phyloP scores from a whole-genome alignment of 2,113 vertebrate genomes.

The Orientallactaga bullata region DNA sequence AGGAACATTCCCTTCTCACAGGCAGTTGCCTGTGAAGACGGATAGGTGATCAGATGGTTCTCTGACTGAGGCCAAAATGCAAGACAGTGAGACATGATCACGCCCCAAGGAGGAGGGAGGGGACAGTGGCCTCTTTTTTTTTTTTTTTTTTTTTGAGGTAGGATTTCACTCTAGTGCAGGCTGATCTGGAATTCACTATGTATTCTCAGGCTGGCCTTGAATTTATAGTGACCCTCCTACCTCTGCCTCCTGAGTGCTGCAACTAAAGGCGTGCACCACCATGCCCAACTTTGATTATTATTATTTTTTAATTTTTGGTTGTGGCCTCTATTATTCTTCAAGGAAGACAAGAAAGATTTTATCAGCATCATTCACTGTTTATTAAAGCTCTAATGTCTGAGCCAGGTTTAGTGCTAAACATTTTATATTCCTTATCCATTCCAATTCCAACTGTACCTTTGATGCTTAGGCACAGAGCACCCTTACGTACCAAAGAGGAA shows the following conservation, averaged over 20 bases:
- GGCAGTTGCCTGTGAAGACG: neutral
- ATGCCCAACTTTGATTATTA: too few relatives aligned
- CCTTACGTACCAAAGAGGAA: neutral
- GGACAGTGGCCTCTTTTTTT: neutral
- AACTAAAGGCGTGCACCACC: too few relatives aligned
- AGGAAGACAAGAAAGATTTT: neutral
- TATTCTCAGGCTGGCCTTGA: too few relatives aligned
- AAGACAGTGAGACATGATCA: neutral
- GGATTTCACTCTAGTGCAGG: too few relatives aligned
- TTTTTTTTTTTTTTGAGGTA: neutral
- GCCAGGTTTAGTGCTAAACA: neutral
- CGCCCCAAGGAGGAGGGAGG: neutral
- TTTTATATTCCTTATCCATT: neutral
- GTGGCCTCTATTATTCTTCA: too few relatives aligned
- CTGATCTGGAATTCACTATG: too few relatives aligned
- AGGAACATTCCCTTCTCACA: neutral
- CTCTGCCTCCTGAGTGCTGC: too few relatives aligned
- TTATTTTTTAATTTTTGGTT: too few relatives aligned
- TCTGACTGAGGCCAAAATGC: neutral
- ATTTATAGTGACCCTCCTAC: too few relatives aligned
- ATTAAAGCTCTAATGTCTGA: neutral
- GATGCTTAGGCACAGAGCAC: neutral
- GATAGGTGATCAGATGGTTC: neutral
- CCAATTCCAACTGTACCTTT: neutral
- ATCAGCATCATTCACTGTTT: neutral